These are phyloP conservation scores for Sesamia nonagrioides DNA, from an alignment of 1,140 invertebrate genomes.

Conservation along the genomic window DNA sequence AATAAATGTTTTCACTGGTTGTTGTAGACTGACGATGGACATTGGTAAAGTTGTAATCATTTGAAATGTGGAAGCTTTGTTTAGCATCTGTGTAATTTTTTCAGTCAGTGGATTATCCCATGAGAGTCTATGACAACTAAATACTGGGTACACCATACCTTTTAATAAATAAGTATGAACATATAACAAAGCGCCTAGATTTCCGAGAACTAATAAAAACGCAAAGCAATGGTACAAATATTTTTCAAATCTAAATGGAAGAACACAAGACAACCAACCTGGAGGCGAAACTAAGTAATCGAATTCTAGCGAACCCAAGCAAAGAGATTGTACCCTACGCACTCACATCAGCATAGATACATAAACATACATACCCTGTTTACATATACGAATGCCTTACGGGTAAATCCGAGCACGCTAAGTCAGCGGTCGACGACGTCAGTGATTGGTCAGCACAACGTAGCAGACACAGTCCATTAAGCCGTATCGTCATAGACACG, in stretches of 20 bases:
- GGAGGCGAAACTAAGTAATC: background rate
- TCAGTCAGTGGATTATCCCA: no score
- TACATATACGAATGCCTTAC: constrained; percentile 22
- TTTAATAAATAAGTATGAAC: no score
- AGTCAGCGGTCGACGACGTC: constrained; percentile 39
- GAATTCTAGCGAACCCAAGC: constrained; percentile 5
- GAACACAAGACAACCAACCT: background rate
- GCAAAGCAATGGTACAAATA: no score
- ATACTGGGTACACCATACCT: no score
- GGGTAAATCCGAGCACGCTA: constrained; percentile 25
- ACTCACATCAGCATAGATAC: background rate
- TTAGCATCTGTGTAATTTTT: no score
- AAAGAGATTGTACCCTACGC: background rate
- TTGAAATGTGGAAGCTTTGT: background rate
- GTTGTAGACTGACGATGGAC: background rate
- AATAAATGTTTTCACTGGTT: no score
- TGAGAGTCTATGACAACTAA: no score
- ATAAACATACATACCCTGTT: background rate
- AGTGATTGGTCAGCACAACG: constrained; percentile 23
- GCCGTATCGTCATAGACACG: constrained; percentile 34
- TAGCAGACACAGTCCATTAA: constrained; percentile 44
- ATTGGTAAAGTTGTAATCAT: background rate
- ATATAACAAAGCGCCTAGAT: no score
- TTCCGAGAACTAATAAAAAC: no score
- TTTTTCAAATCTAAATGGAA: no score